phyloP scores from a whole-genome alignment of 2,797 vertebrate genomes.

The Delichon dasypus region DNA sequence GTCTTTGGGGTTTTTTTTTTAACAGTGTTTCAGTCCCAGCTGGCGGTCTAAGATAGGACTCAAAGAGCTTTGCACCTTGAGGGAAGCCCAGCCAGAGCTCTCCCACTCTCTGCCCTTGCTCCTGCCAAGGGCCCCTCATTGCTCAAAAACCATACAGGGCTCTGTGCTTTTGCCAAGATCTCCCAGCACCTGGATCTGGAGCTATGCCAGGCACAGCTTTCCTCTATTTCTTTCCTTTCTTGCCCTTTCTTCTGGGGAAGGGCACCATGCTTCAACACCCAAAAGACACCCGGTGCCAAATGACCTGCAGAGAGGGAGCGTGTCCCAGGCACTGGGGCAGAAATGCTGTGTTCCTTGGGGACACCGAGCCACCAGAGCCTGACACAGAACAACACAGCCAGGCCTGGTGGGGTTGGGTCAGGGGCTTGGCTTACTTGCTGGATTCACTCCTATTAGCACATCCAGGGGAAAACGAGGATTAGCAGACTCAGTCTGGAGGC shows the following conservation, averaged over 20 bases:
- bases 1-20: neutral
- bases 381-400: fast-evolving
- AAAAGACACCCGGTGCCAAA: neutral
- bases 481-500: neutral
- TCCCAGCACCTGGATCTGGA: neutral
- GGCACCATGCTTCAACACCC: neutral
- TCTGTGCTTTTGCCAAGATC: neutral
- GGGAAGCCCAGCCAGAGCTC: neutral
- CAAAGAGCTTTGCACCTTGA: neutral
- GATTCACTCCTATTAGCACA: neutral
- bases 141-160: neutral
- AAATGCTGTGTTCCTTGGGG: fast-evolving
- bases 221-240: neutral
- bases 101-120: neutral
- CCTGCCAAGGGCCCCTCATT: neutral
- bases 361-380: neutral
- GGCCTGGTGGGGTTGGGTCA: neutral
- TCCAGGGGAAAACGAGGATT: neutral
- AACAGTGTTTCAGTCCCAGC: neutral
- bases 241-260: neutral
- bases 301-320: neutral
- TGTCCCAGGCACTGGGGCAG: neutral
- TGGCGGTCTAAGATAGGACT: neutral
- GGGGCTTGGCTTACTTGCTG: neutral
- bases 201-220: neutral